phyloP scores from a whole-genome alignment of 2,113 vertebrate species.

The Peucedramus taeniatus region DNA sequence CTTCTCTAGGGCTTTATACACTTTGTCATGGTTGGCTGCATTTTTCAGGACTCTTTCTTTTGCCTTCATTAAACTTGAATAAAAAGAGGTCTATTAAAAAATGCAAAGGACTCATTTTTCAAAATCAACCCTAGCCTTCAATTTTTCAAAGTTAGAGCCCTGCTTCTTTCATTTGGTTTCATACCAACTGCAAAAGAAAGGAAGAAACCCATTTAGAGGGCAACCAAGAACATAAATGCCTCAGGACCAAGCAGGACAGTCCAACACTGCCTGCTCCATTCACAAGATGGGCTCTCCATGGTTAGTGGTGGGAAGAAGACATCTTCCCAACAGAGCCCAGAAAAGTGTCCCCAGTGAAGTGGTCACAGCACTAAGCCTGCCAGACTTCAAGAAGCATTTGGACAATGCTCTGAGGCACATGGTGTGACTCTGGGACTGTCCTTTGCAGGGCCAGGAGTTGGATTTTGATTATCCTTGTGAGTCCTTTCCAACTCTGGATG shows the following conservation, averaged over 20 bases:
- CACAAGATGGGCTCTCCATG: neutral
- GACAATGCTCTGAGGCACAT: neutral
- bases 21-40: slow-evolving; percentile 16
- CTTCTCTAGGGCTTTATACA: neutral
- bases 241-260: neutral
- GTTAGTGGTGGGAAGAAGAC: neutral
- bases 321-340: neutral
- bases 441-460: neutral
- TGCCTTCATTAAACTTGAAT: slow-evolving; percentile 40
- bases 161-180: neutral
- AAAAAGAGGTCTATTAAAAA: slow-evolving; percentile 21
- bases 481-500: neutral
- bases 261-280: neutral
- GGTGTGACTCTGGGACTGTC: neutral
- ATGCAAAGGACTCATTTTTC: slow-evolving; percentile 8
- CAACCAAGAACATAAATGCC: neutral
- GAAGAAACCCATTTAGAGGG: neutral
- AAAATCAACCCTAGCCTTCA: neutral
- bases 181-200: neutral
- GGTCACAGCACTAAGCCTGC: neutral
- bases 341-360: rapidly evolving
- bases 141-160: neutral
- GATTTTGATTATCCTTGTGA: neutral
- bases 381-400: neutral
- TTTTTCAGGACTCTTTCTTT: slow-evolving; percentile 24